Base-by-base conservation (phyloP, 1,140 invertebrate genomes). In the Lanistes nyassanus region DNA sequence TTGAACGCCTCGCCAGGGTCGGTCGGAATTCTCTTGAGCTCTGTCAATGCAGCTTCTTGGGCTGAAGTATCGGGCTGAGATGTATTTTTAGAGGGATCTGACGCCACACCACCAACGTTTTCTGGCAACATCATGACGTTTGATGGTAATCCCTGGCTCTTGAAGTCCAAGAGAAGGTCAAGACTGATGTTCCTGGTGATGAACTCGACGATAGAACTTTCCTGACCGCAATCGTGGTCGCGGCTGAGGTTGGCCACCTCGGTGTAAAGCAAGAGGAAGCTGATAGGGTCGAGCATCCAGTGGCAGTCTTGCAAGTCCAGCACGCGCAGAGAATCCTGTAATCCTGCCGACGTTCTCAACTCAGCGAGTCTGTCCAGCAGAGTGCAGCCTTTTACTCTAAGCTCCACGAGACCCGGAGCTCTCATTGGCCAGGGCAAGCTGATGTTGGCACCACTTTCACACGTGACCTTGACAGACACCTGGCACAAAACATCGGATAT, bases 181-280 rank as follows among this genome's bases (percentile, higher is more conserved):
- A 13, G 31, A 11, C 37, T 66, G 9, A 78, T 66, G 56, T 74
- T 74, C 13, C 66, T 80, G 64, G 13, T 51, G 70, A 75, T 75
- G n/a, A 56, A 42, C 19, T 39, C 53, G 26, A 74, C 74, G n/a
- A 74, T 29, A 19, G 58, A 64, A 34, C 42, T 69, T 73, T 75
- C 72, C 21, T 79, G 76, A n/a, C 81, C 79, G 67, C 81, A 82
- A 23, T 80, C 76, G 65, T 72, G 80, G 1, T 79, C 71, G 53
- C 68, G 74, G 47, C 74, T 80, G n/a, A 76, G 55, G 31, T 62
- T 74, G n/a, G 76, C 23, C 11, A 65, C 9, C 36, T 79, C 26
- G 0, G 0, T 47, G 16, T 11, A 19, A 26, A 68, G 29, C 19
- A 39, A 7, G 19, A 23, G 0, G 5, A 72, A n/a, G 19, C 31